Conservation (phyloP, 2,113 vertebrate genomes). For the Phoxinus phoxinus region DNA sequence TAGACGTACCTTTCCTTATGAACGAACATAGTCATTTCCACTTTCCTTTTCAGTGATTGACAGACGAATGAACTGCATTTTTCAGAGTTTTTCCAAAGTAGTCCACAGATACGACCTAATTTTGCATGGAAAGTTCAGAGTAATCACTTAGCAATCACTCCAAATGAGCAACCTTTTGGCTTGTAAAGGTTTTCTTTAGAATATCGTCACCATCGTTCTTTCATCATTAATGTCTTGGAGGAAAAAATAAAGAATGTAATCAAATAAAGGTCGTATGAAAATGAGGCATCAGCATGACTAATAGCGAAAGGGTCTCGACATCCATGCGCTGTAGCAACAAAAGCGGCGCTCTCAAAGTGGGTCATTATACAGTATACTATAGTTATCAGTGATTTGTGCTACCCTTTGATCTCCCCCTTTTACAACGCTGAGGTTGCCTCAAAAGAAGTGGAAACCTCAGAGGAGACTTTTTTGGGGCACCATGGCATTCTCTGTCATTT, state of each 20-base stretch:
- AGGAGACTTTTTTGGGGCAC: constrained; percentile 56
- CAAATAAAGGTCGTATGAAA: constrained; percentile 68
- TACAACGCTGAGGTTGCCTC: constrained; percentile 55
- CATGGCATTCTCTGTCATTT: constrained; percentile 47
- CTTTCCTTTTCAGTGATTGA: constrained; percentile 10
- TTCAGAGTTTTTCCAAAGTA: background rate
- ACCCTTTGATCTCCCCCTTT: constrained; percentile 65
- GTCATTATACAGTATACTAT: constrained; percentile 61
- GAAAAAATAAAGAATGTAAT: background rate
- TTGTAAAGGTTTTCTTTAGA: background rate
- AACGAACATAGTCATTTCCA: constrained; percentile 16
- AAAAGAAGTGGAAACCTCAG: constrained; percentile 44
- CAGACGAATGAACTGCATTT: background rate
- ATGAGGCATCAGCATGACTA: constrained; percentile 70
- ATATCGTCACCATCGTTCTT: background rate
- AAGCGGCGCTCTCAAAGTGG: constrained; percentile 65
- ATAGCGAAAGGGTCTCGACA: constrained; percentile 67
- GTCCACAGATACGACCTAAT: background rate
- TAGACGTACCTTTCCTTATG: background rate
- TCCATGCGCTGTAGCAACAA: constrained; percentile 58
- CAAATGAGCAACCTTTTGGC: constrained; percentile 21
- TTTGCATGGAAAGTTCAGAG: constrained; percentile 8
- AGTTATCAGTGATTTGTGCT: constrained; percentile 67
- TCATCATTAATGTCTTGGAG: constrained; percentile 23
- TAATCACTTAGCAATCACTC: background rate